These are phyloP conservation scores for Taeniopygia guttata DNA, from an alignment of 2,797 vertebrate genomes.

Conservation along the genomic window DNA sequence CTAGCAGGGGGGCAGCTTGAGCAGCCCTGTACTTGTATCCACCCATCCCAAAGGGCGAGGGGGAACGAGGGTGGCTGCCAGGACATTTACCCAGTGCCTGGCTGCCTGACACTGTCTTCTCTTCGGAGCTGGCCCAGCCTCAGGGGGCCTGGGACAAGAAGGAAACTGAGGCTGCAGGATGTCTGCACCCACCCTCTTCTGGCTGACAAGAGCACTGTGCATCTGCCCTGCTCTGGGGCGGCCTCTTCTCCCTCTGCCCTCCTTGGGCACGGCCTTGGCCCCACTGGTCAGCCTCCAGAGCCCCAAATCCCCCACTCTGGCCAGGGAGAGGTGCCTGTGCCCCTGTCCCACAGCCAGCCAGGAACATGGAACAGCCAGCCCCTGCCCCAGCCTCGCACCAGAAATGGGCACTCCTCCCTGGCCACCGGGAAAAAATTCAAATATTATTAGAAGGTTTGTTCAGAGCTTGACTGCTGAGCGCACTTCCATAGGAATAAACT, in stretches of 20 bases:
- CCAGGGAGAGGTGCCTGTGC: too few relatives aligned
- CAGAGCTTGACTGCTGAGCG: neutral
- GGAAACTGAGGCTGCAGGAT: neutral
- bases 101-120: neutral
- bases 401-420: too few relatives aligned
- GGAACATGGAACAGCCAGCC: neutral
- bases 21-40: neutral
- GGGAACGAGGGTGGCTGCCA: rapidly evolving
- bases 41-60: rapidly evolving
- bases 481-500: neutral
- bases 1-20: neutral
- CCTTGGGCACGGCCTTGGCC: neutral
- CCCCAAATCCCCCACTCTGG: neutral
- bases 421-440: neutral
- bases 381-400: neutral
- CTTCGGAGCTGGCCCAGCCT: rapidly evolving
- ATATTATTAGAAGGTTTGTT: neutral
- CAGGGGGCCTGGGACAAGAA: neutral
- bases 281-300: neutral
- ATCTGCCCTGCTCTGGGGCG: neutral
- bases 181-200: neutral
- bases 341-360: neutral
- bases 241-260: neutral
- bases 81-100: neutral
- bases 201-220: neutral